Base-by-base conservation (phyloP, 2,797 vertebrate species). In the Micrastur ruficollis region DNA sequence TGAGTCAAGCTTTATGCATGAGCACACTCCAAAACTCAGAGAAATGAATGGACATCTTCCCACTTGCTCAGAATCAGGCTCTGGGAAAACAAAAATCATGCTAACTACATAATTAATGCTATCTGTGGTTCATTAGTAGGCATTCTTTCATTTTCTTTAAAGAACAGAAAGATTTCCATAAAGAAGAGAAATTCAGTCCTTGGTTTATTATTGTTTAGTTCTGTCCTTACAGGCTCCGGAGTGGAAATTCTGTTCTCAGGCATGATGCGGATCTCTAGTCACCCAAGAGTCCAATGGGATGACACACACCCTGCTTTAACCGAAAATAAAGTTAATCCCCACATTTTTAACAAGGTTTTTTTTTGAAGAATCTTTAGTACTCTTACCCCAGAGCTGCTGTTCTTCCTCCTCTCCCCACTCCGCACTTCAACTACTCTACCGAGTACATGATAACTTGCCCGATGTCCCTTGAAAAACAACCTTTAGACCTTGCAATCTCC, bases 391-490 rank as follows among this genome's bases (percentile, higher is more conserved):
- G 8, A 89, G 40, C 23, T 85, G 12, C 23, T 59, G 5, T 32
- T 56, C 14, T 85, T 59, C 20, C 7, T 82, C 11, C 6, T 25
- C 5, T 74, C 8, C 7, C 6, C 2, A 3, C n/a, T 68, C 40
- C 29, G 36, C 17, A 44, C 31, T 67, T 67, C 21, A 61, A 1
- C 19, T 26, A 1, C 25, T 90, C 49, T 91, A 71, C 79, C 91
- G 19, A 38, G 26, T 95, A 58, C 11, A 2, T 68, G 61, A 83
- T 86, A 89, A 81, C 70, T 61, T 87, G 55, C 68, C 55, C 46
- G 46, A 46, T 73, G 46, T 63, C 68, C 81, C 89, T 81, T 56
- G 74, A 83, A 92, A 93, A 91, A 79, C 29, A 42, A 12, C 38
- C 13, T 84, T 95, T 46, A 53, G 74, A 73, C 11, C 15, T 65